Evolutionary conservation across 2,113 vertebrate species (phyloP).

Genomic region (Pluvialis apricaria): DNA sequence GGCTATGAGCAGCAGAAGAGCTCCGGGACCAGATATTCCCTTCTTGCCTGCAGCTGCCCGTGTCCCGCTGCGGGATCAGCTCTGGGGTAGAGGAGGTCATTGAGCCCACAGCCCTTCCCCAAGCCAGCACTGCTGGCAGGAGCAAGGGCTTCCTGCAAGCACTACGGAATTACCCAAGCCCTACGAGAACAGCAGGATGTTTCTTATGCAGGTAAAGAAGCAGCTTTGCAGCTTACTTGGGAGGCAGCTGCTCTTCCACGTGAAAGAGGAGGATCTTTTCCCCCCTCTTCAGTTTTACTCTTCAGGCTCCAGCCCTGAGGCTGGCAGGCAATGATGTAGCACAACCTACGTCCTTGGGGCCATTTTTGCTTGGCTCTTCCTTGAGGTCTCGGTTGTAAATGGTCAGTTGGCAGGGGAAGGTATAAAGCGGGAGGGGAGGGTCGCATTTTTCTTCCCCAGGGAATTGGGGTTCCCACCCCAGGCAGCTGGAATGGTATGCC

Average conservation of each 20-base stretch:
- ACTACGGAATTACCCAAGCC: neutral
- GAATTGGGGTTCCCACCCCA: neutral
- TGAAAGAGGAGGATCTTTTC: neutral
- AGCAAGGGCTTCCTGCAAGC: neutral
- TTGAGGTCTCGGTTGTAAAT: neutral
- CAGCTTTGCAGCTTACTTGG: constrained; percentile 35
- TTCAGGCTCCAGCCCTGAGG: neutral
- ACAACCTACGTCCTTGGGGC: neutral
- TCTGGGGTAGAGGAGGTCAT: neutral
- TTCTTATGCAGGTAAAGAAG: constrained; percentile 20
- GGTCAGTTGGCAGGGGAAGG: neutral
- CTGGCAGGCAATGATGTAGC: neutral
- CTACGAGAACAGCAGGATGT: neutral
- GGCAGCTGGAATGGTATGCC: neutral
- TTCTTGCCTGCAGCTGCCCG: neutral
- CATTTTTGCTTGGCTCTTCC: neutral
- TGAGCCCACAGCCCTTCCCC: neutral
- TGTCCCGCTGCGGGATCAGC: neutral
- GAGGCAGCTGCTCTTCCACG: neutral
- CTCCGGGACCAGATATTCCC: neutral
- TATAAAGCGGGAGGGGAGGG: neutral
- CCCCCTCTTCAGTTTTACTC: neutral
- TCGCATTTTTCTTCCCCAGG: neutral
- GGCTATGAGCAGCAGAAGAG: neutral
- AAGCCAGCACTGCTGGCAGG: neutral